These are phyloP conservation scores for Nesometra sesokonis DNA, from an alignment of 35 echinoderm and acorn worm species.

Conservation along the genomic window DNA sequence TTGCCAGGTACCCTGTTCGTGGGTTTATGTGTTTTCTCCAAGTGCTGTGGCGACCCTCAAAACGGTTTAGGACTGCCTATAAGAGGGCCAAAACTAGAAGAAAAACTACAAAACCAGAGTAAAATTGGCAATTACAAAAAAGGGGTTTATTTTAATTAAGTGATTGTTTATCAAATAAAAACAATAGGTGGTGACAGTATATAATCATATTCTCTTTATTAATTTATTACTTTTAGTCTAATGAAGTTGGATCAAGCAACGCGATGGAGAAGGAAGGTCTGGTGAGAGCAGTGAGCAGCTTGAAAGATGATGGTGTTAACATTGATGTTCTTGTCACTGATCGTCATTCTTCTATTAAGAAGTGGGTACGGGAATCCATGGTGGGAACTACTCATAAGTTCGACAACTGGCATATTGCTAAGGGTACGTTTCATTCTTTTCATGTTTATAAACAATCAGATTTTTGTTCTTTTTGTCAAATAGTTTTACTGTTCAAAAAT, in stretches of 20 bases:
- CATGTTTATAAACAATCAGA: background rate
- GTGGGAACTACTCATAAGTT: background rate
- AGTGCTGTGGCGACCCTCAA: no score
- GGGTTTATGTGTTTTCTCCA: no score
- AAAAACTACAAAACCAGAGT: no score
- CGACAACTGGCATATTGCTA: conserved; percentile 34
- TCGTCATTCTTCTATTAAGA: background rate
- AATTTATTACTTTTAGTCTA: background rate
- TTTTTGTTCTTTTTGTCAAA: background rate
- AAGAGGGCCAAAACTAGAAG: no score
- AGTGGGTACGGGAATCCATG: conserved; percentile 24
- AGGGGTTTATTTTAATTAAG: no score
- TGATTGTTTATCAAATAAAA: no score
- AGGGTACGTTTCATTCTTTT: background rate
- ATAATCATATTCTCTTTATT: background rate
- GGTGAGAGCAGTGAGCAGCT: background rate
- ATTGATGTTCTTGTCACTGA: conserved; percentile 15
- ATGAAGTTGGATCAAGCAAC: conserved; percentile 19
- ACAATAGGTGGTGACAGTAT: background rate
- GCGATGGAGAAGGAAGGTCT: conserved; percentile 38
- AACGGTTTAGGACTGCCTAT: no score
- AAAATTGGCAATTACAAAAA: no score
- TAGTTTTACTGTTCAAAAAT: background rate
- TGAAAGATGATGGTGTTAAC: background rate
- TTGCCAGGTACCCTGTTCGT: no score